These are phyloP conservation scores for Nothura maculosa DNA, from an alignment of 2,797 vertebrate species.

Conservation along the genomic window DNA sequence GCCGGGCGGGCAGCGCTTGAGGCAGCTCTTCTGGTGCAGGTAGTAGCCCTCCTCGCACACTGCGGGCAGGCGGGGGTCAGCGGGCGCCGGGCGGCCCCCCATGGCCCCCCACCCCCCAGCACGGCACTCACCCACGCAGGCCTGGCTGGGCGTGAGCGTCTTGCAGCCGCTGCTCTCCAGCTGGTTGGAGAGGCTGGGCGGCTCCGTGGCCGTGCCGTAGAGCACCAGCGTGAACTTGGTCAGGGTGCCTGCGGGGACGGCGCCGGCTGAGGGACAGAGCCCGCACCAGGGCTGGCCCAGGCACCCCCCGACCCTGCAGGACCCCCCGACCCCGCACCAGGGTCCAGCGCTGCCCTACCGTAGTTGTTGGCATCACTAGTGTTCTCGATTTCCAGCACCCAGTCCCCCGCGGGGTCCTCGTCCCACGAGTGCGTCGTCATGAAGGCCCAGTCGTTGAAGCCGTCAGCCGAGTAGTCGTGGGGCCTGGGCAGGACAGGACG, in stretches of 20 bases:
- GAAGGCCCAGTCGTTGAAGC: conserved; percentile 97
- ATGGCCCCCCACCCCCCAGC: accelerated
- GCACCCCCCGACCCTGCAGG: background rate
- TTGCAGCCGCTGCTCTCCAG: conserved; percentile 89
- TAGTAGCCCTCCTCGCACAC: conserved; percentile 93
- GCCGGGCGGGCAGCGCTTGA: conserved; percentile 90
- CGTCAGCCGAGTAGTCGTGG: conserved; percentile 93
- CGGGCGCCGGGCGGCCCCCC: accelerated
- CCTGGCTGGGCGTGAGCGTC: conserved; percentile 90
- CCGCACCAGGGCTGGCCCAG: accelerated
- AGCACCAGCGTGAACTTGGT: conserved; percentile 94
- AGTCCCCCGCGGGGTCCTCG: conserved; percentile 93
- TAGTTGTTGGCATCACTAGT: conserved; percentile 85
- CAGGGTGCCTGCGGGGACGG: conserved; percentile 87
- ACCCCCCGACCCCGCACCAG: no score
- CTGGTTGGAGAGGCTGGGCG: conserved; percentile 81
- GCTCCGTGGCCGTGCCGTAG: conserved; percentile 88
- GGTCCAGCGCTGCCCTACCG: conserved; percentile 53
- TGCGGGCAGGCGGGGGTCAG: conserved; percentile 64
- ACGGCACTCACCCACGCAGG: conserved; percentile 91
- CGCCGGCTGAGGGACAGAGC: no score
- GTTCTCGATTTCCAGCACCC: conserved; percentile 94
- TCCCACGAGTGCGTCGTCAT: conserved; percentile 98
- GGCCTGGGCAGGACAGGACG: conserved; percentile 79
- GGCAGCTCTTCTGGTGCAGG: conserved; percentile 91